Percentiles rank a stretch among this genome's conserved stretches.
Conservation (phyloP, 2,797 vertebrate species). For the Poliocrania exsul region DNA sequence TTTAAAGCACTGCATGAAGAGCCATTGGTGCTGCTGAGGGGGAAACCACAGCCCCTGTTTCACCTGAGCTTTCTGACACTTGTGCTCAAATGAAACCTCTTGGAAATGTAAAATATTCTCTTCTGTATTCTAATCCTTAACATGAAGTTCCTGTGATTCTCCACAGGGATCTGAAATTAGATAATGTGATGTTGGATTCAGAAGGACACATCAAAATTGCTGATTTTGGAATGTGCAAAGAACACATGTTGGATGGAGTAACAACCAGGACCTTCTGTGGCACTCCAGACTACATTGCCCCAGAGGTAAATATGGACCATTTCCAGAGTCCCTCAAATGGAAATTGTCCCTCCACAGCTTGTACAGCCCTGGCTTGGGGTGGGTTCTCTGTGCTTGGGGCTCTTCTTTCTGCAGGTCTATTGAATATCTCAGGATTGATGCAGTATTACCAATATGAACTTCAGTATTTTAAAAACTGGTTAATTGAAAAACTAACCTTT, state of each 20-base stretch:
- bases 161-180: slow-evolving; percentile 93
- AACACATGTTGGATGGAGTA: slow-evolving; percentile 88
- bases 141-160: slow-evolving; percentile 27
- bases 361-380: not conserved
- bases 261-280: slow-evolving; percentile 96
- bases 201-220: slow-evolving; percentile 98
- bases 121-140: not conserved
- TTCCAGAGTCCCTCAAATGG: not conserved
- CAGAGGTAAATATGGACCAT: slow-evolving; percentile 83
- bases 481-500: not conserved
- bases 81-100: not conserved
- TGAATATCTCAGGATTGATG: not conserved
- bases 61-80: not conserved
- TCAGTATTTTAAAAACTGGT: not conserved
- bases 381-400: not conserved
- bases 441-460: not conserved
- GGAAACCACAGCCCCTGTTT: not conserved
- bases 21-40: not conserved
- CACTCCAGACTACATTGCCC: slow-evolving; percentile 97
- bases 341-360: not conserved
- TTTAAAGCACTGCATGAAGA: not conserved
- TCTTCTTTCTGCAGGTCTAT: not conserved
- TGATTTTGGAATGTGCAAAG: slow-evolving; percentile 99
- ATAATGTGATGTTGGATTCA: slow-evolving; percentile 95
- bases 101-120: not conserved